These are phyloP conservation scores for Erpornis zantholeuca DNA, from an alignment of 2,113 vertebrate species.

Conservation along the genomic window DNA sequence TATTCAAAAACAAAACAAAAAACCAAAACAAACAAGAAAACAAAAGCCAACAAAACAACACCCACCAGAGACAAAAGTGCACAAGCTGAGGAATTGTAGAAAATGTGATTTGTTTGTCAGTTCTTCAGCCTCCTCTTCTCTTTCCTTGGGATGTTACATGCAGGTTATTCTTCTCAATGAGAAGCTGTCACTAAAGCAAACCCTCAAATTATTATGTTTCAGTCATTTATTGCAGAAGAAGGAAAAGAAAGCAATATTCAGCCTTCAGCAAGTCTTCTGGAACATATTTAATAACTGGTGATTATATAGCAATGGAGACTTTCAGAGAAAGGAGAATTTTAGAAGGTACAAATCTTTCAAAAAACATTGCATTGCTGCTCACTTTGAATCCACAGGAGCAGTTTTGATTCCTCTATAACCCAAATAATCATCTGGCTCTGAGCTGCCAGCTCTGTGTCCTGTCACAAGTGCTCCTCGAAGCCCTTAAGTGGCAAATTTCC, in stretches of 20 bases:
- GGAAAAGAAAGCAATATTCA: background rate
- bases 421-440: background rate
- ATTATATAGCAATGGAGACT: background rate
- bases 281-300: background rate
- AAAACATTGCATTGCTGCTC: background rate
- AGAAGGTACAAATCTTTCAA: background rate
- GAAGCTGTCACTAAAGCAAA: background rate
- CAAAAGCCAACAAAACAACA: too few relatives aligned
- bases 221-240: background rate
- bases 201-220: background rate
- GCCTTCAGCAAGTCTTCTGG: background rate
- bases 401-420: background rate
- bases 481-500: background rate
- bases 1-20: background rate
- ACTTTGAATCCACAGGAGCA: background rate
- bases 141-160: background rate
- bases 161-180: background rate
- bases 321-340: background rate
- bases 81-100: background rate
- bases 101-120: background rate
- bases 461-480: background rate
- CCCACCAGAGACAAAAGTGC: background rate
- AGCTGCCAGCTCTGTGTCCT: background rate
- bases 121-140: background rate
- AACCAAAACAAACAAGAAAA: background rate